Evolutionary conservation across 2,888 invertebrate genomes (phyloP).

Genomic region (Phanerotoma sp.): DNA sequence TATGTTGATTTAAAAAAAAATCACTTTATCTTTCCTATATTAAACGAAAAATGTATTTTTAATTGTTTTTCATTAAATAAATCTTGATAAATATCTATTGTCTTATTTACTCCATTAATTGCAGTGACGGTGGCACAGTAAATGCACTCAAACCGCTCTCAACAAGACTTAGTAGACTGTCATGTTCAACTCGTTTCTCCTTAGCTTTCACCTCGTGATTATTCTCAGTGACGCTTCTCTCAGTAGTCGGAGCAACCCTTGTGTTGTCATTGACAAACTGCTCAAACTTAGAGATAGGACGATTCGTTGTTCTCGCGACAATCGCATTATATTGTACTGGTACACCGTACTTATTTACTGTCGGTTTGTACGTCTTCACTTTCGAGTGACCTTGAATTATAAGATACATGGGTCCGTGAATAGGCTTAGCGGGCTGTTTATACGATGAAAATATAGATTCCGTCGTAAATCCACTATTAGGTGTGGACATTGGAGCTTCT

Average conservation of each 20-base stretch:
- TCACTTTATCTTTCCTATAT: too few species aligned
- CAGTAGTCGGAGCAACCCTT: slow-evolving; percentile 23
- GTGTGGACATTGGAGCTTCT: slow-evolving; percentile 30
- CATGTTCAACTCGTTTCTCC: slow-evolving; percentile 26
- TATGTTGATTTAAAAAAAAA: too few species aligned
- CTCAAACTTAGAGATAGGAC: slow-evolving; percentile 43
- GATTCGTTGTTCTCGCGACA: slow-evolving; percentile 34
- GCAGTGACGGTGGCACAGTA: slow-evolving; percentile 21
- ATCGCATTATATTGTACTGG: slow-evolving; percentile 38
- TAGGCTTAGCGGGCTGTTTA: slow-evolving; percentile 65
- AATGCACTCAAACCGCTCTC: slow-evolving; percentile 46
- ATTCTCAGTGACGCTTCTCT: slow-evolving; percentile 27
- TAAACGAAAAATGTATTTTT: too few species aligned
- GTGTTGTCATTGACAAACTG: slow-evolving; percentile 44
- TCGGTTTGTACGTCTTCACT: slow-evolving; percentile 78
- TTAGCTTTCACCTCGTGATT: slow-evolving; percentile 26
- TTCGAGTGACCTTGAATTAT: slow-evolving; percentile 86
- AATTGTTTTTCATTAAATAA: neutral
- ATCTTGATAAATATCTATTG: neutral
- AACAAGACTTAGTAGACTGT: slow-evolving; percentile 42
- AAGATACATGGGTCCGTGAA: slow-evolving; percentile 69
- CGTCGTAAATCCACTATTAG: slow-evolving; percentile 60
- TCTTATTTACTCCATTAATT: slow-evolving; percentile 15
- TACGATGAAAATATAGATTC: slow-evolving; percentile 67
- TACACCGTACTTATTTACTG: slow-evolving; percentile 38